Evolutionary conservation across 2,888 invertebrate genomes (phyloP), one percentile per base, ranked within the genome.

Genomic region (Trichogramma evanescens): DNA sequence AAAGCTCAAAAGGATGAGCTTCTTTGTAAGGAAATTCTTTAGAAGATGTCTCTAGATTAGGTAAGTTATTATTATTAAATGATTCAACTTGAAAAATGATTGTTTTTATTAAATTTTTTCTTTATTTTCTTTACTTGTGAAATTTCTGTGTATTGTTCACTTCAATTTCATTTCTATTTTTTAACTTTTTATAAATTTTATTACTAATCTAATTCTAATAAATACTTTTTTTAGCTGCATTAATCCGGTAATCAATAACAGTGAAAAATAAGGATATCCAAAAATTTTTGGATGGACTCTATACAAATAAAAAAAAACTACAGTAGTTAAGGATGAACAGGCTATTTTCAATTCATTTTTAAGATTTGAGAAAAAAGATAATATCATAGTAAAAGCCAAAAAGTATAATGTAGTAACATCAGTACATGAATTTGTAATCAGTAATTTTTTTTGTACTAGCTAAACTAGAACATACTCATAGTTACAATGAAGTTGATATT

Each of bases 211-310:
- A 26, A 56, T 39, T 38, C 6, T 40, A 45, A 6, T 54, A 50
- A 42, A 41, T 46, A 62, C 55, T 64, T 54, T 55, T 81, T 83
- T 64, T 79, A 86, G 99, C 99, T 77, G 98, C 99, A 61, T 87
- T 95, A 61, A 97, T 99, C 76, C 99, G 99, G 80, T 99, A 99
- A 80, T 97, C 96, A 13, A 98, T 98, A 58, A 91, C 93, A 66
- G 99, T 99, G 56, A 97, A 98, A 82, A 94, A 96, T 80, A 99
- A 99, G 87, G 99, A 99, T 85, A 99, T 99, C 82, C 87, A 99
- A 85, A 99, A 98, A 81, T 99, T 99, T 85, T 92, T 99, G 83
- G 99, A 99, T 77, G 99, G 99, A 77, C 86, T 99, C 26, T 26
- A 68, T 99, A 99, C 80, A 99, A 99, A 61, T 96, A 96, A 69